Evolutionary conservation across 2,888 invertebrate genomes (phyloP).

Genomic region (Brenthis ino): DNA sequence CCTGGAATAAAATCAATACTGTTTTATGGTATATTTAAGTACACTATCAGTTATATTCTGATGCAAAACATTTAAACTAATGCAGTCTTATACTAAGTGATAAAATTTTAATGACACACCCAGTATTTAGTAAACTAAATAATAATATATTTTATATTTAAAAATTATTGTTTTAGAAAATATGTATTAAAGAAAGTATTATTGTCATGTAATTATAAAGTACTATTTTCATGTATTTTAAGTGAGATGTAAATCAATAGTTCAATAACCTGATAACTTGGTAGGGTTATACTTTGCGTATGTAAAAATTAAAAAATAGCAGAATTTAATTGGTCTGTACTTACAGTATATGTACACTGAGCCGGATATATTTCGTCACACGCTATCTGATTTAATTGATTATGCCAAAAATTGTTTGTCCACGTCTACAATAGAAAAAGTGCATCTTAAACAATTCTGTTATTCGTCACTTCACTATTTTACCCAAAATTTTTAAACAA

Average conservation of each 20-base stretch:
- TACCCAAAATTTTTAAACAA: neutral
- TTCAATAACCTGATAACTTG: conserved; percentile 24
- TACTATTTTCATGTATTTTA: neutral
- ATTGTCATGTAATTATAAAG: neutral
- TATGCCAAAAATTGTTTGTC: conserved; percentile 7
- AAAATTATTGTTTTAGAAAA: too few relatives aligned
- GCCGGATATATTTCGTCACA: neutral
- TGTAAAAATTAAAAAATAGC: neutral
- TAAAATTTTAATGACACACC: too few relatives aligned
- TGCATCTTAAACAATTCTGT: conserved; percentile 20
- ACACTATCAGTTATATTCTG: too few relatives aligned
- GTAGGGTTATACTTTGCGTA: neutral
- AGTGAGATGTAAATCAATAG: conserved; percentile 13
- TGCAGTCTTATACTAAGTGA: too few relatives aligned
- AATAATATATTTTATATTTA: too few relatives aligned
- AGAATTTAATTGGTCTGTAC: conserved; percentile 3
- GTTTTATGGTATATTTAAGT: too few relatives aligned
- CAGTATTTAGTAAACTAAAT: too few relatives aligned
- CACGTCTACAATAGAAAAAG: conserved; percentile 31
- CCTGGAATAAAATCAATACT: conserved; percentile 16
- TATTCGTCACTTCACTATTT: neutral
- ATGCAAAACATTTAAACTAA: too few relatives aligned
- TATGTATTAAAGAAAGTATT: too few relatives aligned
- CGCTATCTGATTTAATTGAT: neutral
- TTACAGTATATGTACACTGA: conserved; percentile 8